Evolutionary conservation across 2,797 vertebrate species (phyloP), one percentile per base, ranked within the genome.

Genomic region (Nyctibius grandis): DNA sequence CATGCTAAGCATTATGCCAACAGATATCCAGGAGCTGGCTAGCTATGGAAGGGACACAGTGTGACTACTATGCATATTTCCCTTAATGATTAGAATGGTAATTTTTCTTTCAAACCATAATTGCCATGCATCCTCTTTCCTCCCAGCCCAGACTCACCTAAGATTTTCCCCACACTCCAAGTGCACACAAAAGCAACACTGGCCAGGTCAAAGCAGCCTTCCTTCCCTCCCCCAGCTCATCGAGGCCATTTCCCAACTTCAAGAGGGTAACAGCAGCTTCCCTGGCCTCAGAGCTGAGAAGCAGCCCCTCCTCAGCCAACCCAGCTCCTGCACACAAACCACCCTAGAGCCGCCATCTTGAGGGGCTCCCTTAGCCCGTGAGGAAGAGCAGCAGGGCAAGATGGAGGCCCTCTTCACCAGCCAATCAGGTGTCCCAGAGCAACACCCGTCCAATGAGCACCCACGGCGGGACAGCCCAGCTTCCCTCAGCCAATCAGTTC

Each of bases 391-490:
- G 42, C 36, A 28, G 44, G 44, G 15, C 51, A 57, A 61, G 44
- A 59, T 28, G 25, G 50, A 34, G 3, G 33, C 28, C 15, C 8
- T 29, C 47, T 19, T 12, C 50, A 25, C 9, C 45, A 56, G 42
- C 75, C 70, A 88, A 91, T 85, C 89, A 68, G 28, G n/a, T 1
- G 44, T 4, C 29, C 17, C 38, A 26, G 23, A 33, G n/a, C 31
- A 65, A 1, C 8, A 28, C 3, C 15, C 40, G 21, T 2, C 14
- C 40, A 70, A 87, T 61, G 26, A 42, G 10, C 73, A 63, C 8
- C 11, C 11, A 9, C 0, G 6, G 8, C 9, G 28, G 36, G 51
- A 48, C 31, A 19, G 1, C 11, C 6, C 5, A 1, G 11, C 40
- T 45, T 26, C 51, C 61, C 47, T 34, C 47, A 4, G 81, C 54